Conservation (phyloP, 2,113 vertebrate species). For the Tyto alba region DNA sequence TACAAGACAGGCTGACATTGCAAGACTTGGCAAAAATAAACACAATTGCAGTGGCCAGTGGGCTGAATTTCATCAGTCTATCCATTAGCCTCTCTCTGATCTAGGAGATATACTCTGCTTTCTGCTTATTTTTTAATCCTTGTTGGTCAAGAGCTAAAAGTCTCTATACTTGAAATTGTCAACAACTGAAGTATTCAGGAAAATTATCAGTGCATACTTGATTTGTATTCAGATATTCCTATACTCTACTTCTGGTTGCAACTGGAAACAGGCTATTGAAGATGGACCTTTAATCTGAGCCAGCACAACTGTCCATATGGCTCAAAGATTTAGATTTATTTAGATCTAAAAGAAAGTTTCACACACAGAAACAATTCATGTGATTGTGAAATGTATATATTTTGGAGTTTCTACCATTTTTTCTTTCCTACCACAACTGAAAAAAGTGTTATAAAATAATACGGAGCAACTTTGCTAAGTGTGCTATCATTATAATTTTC, state of each 20-base stretch:
- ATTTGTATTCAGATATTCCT: not conserved
- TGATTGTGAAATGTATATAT: not conserved
- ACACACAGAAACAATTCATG: not conserved
- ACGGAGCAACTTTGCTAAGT: not conserved
- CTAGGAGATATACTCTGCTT: not conserved
- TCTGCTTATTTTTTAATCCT: not conserved
- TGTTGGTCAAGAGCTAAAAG: not conserved
- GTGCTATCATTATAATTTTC: not conserved
- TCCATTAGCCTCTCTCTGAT: not conserved
- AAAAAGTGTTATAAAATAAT: not conserved
- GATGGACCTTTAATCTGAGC: not conserved
- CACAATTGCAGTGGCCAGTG: not conserved
- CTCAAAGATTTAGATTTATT: not conserved
- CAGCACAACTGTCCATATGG: not conserved
- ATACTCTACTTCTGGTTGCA: not conserved
- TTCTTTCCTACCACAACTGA: not conserved
- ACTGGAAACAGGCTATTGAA: not conserved
- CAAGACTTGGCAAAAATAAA: not conserved
- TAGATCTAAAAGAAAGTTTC: not conserved
- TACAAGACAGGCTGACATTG: not conserved
- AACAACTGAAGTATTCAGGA: not conserved
- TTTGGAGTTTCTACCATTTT: not conserved
- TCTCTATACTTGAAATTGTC: not conserved
- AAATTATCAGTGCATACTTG: not conserved
- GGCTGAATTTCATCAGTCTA: not conserved